These are phyloP conservation scores for Galerucella nymphaeae DNA, from an alignment of 2,888 invertebrate genomes.

Conservation along the genomic window DNA sequence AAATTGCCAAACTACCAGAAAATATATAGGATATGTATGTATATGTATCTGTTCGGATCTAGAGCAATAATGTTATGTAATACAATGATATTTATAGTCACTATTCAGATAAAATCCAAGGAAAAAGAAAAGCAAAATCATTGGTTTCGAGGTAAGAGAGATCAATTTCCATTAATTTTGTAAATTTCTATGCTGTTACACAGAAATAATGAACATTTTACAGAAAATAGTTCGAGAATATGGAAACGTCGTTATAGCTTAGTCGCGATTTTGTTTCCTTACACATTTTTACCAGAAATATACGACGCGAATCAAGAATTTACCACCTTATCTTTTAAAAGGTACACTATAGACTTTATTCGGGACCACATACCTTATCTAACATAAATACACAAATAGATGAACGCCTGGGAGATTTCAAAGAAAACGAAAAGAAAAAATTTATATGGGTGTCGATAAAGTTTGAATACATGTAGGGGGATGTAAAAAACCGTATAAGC, in stretches of 20 bases:
- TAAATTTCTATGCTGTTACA: not conserved
- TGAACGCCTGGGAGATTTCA: not conserved
- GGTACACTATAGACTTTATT: not conserved
- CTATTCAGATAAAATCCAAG: too few species aligned
- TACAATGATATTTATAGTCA: too few species aligned
- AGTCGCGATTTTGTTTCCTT: not conserved
- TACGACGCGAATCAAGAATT: constrained; percentile 6
- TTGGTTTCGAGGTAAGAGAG: not conserved
- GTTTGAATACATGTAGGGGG: not conserved
- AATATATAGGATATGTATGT: too few species aligned
- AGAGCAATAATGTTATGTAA: too few species aligned
- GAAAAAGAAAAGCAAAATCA: not conserved
- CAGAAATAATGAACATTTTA: too few species aligned
- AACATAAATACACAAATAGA: constrained; percentile 1
- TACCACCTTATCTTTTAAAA: not conserved
- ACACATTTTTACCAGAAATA: not conserved
- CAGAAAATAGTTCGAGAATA: not conserved
- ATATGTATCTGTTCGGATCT: too few species aligned
- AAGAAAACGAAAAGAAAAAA: not conserved
- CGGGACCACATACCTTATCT: not conserved
- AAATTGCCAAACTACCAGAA: too few species aligned
- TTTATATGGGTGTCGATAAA: not conserved
- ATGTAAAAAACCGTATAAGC: not conserved
- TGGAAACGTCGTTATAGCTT: not conserved
- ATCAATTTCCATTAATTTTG: not conserved